Evolutionary conservation across 1,140 invertebrate species (phyloP).

Genomic region (Pseudomyrmex pallidus): DNA sequence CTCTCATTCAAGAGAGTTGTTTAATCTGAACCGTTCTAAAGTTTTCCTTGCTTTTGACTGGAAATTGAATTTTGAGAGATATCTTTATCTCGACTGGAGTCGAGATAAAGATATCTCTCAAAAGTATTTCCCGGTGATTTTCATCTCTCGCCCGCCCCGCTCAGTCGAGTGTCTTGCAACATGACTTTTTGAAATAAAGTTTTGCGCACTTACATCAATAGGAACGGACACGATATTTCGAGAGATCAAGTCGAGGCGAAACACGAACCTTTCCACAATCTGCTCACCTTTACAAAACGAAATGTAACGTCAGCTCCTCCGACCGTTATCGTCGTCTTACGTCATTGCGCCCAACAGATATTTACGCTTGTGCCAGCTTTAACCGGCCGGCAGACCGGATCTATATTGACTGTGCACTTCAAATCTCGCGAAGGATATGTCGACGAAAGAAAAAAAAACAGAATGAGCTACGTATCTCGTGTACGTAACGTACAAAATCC

Average conservation of each 20-base stretch:
- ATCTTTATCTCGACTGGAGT: too few relatives aligned
- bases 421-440: slow-evolving; percentile 1
- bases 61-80: too few relatives aligned
- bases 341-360: slow-evolving; percentile 36
- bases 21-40: not conserved
- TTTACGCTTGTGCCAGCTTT: slow-evolving; percentile 15
- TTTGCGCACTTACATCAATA: not conserved
- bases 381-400: not conserved
- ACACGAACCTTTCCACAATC: not conserved
- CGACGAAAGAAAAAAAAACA: slow-evolving; percentile 14
- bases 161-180: too few relatives aligned
- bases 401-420: slow-evolving; percentile 48
- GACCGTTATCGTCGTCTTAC: slow-evolving; percentile 34
- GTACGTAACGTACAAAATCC: not conserved
- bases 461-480: not conserved
- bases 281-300: not conserved
- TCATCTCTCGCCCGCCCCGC: too few relatives aligned
- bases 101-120: too few relatives aligned
- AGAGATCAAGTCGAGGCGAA: slow-evolving; percentile 1
- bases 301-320: slow-evolving; percentile 32
- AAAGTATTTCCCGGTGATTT: too few relatives aligned
- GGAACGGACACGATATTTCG: not conserved
- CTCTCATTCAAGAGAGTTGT: not conserved
- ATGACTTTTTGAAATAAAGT: too few relatives aligned
- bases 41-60: not conserved